Evolutionary conservation across 1,140 invertebrate genomes (phyloP).

Genomic region (Thaumetopoea pityocampa): DNA sequence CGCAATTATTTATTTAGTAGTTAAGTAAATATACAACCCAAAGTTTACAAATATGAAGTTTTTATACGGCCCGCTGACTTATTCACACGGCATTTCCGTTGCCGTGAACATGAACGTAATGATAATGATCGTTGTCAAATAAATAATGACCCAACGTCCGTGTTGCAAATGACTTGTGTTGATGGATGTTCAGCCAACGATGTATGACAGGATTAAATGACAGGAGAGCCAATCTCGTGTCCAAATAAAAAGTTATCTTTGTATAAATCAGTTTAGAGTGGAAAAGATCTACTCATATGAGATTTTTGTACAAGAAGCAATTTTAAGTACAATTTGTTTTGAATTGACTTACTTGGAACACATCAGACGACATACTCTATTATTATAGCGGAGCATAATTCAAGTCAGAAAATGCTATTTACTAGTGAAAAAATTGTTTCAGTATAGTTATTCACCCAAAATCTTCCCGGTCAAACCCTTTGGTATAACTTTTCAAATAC

Average conservation of each 20-base stretch:
- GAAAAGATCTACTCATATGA: not conserved
- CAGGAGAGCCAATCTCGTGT: slow-evolving; percentile 14
- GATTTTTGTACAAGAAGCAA: not conserved
- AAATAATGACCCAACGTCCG: slow-evolving; percentile 48
- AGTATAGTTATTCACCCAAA: no score
- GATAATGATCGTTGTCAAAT: slow-evolving; percentile 58
- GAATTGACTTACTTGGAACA: no score
- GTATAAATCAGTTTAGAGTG: not conserved
- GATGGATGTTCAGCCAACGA: slow-evolving; percentile 41
- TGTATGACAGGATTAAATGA: slow-evolving; percentile 8
- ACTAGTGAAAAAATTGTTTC: no score
- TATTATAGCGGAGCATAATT: no score
- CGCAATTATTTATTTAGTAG: no score
- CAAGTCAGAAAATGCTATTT: no score
- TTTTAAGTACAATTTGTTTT: no score
- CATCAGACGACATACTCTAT: no score
- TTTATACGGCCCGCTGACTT: not conserved
- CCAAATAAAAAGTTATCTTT: not conserved
- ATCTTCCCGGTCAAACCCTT: no score
- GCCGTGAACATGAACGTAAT: slow-evolving; percentile 31
- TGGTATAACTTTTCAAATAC: no score
- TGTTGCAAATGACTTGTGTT: slow-evolving; percentile 46
- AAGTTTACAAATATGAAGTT: not conserved
- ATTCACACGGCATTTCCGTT: slow-evolving; percentile 5
- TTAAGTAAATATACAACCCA: no score